Base-by-base conservation (phyloP, 2,113 vertebrate genomes). In the Romanogobio albipinnatus region DNA sequence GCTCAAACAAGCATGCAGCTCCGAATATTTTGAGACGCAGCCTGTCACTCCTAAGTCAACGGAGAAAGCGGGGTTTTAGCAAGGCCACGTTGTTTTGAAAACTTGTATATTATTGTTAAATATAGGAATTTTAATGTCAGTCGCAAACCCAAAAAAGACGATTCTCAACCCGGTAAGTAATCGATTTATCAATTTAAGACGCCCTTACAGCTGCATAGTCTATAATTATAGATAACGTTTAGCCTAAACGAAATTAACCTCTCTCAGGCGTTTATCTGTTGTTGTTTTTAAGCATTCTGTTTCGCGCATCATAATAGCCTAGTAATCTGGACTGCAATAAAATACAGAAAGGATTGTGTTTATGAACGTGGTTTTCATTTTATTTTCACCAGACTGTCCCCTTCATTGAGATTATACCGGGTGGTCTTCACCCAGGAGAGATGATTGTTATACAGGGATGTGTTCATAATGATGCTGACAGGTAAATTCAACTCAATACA, bases 371-470 rank as follows among this genome's bases (percentile, higher is more conserved):
- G 0, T 70, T 58, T 45, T 39, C 3, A 45, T 74, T 15, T 47
- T 64, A 70, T 45, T 64, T 36, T 6, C 19, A 85, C 26, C 89
- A 98, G 98, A 83, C 83, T 76, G 91, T 97, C 89, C 98, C 98
- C 0, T 98, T 96, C 90, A 94, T 95, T 29, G 96, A 96, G 78
- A 95, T 95, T 76, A 96, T 99, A 90, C 90, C 94, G 71, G 96
- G 93, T 89, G 96, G 95, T 47, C 87, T 99, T 91, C 93, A 92
- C 87, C 95, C 96, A 19, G 97, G 97, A 84, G 93, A 96, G 83
- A 93, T 96, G 90, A 92, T 99, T 85, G 93, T 97, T 58, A 92
- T 99, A 59, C 95, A 95, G 81, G 98, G 97, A 15, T 91, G 91
- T 5, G 94, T 99, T 84, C 95, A 92, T 62, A 89, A 93, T 62